These are phyloP conservation scores for Drosophila ercepeae DNA, from an alignment of 1,140 invertebrate genomes.

Conservation along the genomic window DNA sequence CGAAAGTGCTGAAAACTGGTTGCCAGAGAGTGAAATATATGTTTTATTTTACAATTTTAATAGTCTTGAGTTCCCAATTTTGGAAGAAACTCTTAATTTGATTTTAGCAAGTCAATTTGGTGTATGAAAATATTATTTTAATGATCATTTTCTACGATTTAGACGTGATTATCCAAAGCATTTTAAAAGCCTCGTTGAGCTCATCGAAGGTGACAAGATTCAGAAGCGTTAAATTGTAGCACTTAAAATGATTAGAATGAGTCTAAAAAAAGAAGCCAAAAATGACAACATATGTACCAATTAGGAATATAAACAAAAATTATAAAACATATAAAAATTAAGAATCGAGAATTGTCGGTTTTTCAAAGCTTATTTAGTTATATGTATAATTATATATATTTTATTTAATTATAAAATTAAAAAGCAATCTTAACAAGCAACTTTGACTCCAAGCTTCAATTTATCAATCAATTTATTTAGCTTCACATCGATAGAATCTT, in stretches of 20 bases:
- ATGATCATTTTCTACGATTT: conserved; percentile 11
- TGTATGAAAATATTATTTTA: conserved; percentile 6
- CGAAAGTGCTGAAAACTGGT: conserved; percentile 9
- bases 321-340: conserved; percentile 1
- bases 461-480: conserved; percentile 10
- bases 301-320: not conserved
- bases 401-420: not conserved
- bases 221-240: conserved; percentile 68
- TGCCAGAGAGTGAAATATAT: not conserved
- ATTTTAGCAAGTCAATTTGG: conserved; percentile 46
- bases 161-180: conserved; percentile 43
- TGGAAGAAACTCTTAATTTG: conserved; percentile 22
- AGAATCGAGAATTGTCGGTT: too few relatives aligned
- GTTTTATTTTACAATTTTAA: not conserved
- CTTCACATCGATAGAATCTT: conserved; percentile 7
- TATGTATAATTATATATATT: not conserved
- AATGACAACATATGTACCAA: conserved; percentile 1
- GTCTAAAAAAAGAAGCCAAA: conserved; percentile 8
- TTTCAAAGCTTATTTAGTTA: too few relatives aligned
- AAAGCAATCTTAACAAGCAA: not conserved
- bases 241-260: conserved; percentile 46
- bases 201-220: conserved; percentile 57
- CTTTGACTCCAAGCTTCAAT: not conserved
- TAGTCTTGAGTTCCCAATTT: not conserved
- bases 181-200: conserved; percentile 48